Conservation (phyloP, 2,113 vertebrate species). For the Sapajus apella region DNA sequence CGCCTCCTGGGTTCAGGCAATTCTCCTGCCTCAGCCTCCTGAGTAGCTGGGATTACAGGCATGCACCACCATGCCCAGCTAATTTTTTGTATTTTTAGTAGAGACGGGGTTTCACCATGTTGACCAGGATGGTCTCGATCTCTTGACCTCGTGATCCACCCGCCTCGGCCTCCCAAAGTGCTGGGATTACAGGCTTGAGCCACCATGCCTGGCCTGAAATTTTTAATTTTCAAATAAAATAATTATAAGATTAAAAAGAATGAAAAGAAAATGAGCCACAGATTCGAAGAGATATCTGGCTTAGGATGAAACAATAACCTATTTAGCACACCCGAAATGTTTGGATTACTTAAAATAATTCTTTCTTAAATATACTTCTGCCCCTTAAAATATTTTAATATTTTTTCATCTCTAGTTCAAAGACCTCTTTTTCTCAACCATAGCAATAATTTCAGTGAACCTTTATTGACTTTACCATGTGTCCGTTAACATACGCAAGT, state of each 20-base stretch:
- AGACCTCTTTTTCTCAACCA: background rate
- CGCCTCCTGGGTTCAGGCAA: no score
- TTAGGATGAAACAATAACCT: background rate
- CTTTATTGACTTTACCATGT: background rate
- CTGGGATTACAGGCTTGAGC: no score
- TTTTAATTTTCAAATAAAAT: background rate
- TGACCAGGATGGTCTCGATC: no score
- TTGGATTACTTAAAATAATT: constrained; percentile 22
- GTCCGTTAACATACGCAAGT: no score
- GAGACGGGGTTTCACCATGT: no score
- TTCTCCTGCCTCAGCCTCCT: no score
- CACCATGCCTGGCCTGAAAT: no score
- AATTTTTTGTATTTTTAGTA: no score
- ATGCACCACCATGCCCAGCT: no score
- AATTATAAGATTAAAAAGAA: background rate
- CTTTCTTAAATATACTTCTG: background rate
- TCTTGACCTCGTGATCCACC: no score
- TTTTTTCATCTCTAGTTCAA: constrained; percentile 5
- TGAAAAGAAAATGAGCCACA: background rate
- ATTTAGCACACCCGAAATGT: background rate
- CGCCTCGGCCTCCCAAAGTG: no score
- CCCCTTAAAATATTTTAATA: background rate
- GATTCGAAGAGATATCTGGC: background rate
- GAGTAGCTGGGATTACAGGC: no score
- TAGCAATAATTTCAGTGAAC: background rate